phyloP scores from a whole-genome alignment of 2,888 invertebrate genomes.

The Drosophila histrio region DNA sequence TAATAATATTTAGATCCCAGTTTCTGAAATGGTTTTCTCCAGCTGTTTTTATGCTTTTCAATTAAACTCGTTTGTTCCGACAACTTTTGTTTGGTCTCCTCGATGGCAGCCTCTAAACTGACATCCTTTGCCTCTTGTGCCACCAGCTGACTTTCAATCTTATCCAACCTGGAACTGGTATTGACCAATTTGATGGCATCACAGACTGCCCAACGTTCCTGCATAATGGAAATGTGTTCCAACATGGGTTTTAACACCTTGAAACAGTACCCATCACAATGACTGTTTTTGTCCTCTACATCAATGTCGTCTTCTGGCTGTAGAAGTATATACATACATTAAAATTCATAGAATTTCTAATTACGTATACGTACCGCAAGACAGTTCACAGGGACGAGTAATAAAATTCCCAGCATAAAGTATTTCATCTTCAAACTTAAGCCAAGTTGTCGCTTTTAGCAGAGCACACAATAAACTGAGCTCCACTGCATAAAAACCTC shows the following conservation, averaged over 20 bases:
- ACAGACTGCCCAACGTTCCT: slow-evolving; percentile 12
- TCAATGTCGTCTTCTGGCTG: not conserved
- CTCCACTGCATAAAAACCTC: not conserved
- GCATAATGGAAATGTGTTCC: slow-evolving; percentile 9
- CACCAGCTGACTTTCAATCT: slow-evolving; percentile 9
- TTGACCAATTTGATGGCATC: slow-evolving; percentile 1
- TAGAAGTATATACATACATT: not conserved
- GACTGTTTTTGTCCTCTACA: not conserved
- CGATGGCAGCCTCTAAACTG: not conserved
- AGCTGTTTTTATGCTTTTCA: not conserved
- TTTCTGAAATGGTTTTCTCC: slow-evolving; percentile 4
- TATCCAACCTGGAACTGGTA: slow-evolving; percentile 6
- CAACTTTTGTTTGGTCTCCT: not conserved
- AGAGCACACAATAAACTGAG: not conserved
- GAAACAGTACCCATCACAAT: slow-evolving; percentile 18
- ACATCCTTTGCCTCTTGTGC: not conserved
- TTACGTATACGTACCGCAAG: not conserved
- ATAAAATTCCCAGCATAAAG: not conserved
- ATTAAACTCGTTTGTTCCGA: not conserved
- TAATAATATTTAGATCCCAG: slow-evolving; percentile 22
- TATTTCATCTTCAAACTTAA: not conserved
- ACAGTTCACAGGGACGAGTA: not conserved
- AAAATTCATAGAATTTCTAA: not conserved
- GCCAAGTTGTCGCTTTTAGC: not conserved
- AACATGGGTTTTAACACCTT: slow-evolving; percentile 24